Evolutionary conservation across 2,113 vertebrate species (phyloP), one percentile per base, ranked within the genome.

Genomic region (Fulica atra): DNA sequence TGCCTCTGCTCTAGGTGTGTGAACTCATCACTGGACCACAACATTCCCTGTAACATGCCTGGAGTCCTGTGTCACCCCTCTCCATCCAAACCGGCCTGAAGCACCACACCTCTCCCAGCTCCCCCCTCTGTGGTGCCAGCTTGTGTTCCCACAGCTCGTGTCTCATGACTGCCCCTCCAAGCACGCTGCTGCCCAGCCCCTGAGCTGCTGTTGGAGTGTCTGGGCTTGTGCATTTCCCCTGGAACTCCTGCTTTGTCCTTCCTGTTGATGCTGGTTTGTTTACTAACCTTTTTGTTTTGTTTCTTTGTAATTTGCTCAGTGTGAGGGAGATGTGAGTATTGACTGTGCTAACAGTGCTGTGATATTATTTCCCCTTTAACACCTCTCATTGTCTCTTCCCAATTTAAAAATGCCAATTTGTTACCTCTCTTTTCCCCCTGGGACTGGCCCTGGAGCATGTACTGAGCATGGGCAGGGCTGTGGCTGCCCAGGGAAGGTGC

Each of bases 241-340:
- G 0, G 81, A 89, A 63, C 54, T 85, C 29, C 96, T 82, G 48
- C 79, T 93, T 81, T 91, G 48, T 88, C 70, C 68, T 86, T 84
- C 84, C 46, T 64, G 70, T 93, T 83, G 87, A 95, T 97, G 94
- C 92, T 66, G 68, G 87, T 96, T 96, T 95, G 92, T 93, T 97
- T 91, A 97, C 97, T 98, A 98, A 96, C 93, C 97, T 97, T 94
- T 97, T 93, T 94, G 96, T 97, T 97, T 96, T 96, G 96, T 97
- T 71, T 95, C 98, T 98, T 98, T 98, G 97, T 98, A 85, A 98
- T 97, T 98, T 98, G 98, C 98, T 98, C 99, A 99, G 99, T 99
- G 98, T 98, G 99, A 99, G 98, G 99, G 98, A 97, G 99, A 99
- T 98, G 99, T 99, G 98, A 99, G 99, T 99, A 99, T 99, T 89